A percentile compares a stretch with the other conserved stretches of the same genome.
These are phyloP conservation scores for Tryphoninae sp. DNA, from an alignment of 2,888 invertebrate species.

Conservation along the genomic window DNA sequence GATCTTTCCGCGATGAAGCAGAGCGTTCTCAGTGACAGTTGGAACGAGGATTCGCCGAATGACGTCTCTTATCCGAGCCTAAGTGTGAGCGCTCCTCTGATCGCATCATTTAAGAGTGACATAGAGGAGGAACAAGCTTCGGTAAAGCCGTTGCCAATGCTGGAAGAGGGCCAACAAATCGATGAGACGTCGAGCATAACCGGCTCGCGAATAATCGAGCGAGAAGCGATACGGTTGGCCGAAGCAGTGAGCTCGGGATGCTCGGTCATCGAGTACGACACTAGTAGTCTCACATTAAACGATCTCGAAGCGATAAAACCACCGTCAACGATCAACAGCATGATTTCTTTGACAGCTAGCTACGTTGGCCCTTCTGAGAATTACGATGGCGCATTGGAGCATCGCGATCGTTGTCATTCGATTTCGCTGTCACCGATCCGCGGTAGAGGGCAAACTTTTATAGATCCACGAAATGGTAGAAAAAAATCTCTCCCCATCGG, in stretches of 20 bases:
- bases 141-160: slow-evolving; percentile 60
- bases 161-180: slow-evolving; percentile 66
- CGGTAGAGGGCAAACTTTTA: slow-evolving; percentile 50
- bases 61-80: slow-evolving; percentile 92
- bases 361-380: slow-evolving; percentile 72
- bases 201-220: slow-evolving; percentile 88
- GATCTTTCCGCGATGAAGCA: slow-evolving; percentile 79
- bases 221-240: slow-evolving; percentile 88
- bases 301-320: slow-evolving; percentile 90
- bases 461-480: slow-evolving; percentile 73
- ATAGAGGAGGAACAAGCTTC: slow-evolving; percentile 73
- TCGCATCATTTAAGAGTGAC: slow-evolving; percentile 87
- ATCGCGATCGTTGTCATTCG: slow-evolving; percentile 72
- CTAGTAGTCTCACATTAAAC: slow-evolving; percentile 81
- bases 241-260: slow-evolving; percentile 82
- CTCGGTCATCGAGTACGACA: slow-evolving; percentile 63
- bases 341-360: slow-evolving; percentile 84
- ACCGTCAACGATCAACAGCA: slow-evolving; percentile 89
- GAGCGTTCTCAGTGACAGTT: slow-evolving; percentile 85
- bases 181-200: slow-evolving; percentile 84
- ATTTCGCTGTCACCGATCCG: slow-evolving; percentile 72
- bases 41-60: slow-evolving; percentile 92
- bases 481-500: slow-evolving; percentile 89
- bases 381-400: slow-evolving; percentile 61
- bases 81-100: slow-evolving; percentile 88